phyloP scores from a whole-genome alignment of 2,113 vertebrate species.

The Candoia aspera region DNA sequence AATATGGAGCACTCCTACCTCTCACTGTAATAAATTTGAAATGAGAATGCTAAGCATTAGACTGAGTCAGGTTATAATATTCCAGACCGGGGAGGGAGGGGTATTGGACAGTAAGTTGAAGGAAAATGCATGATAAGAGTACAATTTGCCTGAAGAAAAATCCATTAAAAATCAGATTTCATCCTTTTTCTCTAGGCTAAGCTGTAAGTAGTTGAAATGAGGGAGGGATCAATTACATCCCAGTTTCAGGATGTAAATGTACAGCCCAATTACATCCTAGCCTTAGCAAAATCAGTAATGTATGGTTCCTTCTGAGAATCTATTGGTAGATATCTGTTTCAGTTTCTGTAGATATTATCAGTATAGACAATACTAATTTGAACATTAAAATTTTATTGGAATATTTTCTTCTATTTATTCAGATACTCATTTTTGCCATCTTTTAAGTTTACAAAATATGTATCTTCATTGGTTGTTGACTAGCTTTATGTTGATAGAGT shows the following conservation, averaged over 20 bases:
- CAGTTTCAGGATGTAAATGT: not conserved
- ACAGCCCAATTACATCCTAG: not conserved
- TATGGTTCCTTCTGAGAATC: not conserved
- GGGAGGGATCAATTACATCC: not conserved
- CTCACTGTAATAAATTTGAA: not conserved
- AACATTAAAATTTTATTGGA: not conserved
- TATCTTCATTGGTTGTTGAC: not conserved
- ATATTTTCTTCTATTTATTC: not conserved
- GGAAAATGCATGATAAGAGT: conserved; percentile 18
- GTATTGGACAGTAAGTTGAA: conserved; percentile 9
- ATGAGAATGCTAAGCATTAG: conserved; percentile 14
- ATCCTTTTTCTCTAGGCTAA: not conserved
- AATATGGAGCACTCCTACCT: not conserved
- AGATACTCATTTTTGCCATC: not conserved
- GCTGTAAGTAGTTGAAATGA: not conserved
- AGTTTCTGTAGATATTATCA: not conserved
- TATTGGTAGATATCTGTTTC: not conserved
- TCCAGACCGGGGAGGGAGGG: not conserved
- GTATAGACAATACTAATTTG: not conserved
- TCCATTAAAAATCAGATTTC: conserved; percentile 17
- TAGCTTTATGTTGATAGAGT: conserved; percentile 23
- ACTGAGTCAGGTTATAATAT: not conserved
- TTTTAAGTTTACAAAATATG: not conserved
- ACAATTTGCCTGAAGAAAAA: conserved; percentile 20
- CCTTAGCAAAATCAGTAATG: not conserved